Conservation (phyloP, 1,140 invertebrate species). For the Stratiolaelaps scimitus region DNA sequence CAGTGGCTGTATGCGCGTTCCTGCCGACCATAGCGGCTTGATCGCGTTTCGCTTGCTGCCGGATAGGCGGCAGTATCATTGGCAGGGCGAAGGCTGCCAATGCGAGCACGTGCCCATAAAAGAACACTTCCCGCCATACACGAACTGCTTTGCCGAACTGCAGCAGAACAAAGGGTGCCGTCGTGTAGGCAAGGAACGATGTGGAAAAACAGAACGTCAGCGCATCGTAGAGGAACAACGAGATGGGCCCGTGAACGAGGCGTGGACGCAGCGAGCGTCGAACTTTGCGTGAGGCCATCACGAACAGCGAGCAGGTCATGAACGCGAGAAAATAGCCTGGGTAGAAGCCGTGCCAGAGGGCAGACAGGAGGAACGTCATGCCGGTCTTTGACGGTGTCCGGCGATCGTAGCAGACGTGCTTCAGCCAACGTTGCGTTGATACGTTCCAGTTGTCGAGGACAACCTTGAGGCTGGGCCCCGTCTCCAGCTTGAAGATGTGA, state of each 20-base stretch:
- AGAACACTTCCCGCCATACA: constrained; percentile 52
- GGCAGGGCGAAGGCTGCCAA: constrained; percentile 18
- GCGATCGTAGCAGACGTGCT: constrained; percentile 71
- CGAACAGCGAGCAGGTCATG: constrained; percentile 69
- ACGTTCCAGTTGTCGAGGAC: constrained; percentile 81
- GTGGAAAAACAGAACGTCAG: constrained; percentile 57
- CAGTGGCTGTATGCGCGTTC: too few relatives aligned
- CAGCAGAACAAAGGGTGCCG: constrained; percentile 75
- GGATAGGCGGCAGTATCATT: background rate
- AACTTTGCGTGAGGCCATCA: constrained; percentile 62
- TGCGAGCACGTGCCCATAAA: constrained; percentile 32
- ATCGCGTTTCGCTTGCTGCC: too few relatives aligned
- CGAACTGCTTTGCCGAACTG: constrained; percentile 56
- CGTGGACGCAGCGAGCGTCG: constrained; percentile 58
- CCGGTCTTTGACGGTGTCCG: constrained; percentile 41
- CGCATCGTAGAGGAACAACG: constrained; percentile 34
- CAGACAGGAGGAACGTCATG: constrained; percentile 72
- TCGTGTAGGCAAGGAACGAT: constrained; percentile 68
- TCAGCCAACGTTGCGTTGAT: constrained; percentile 76
- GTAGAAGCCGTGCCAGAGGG: constrained; percentile 94
- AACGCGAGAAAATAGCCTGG: constrained; percentile 96
- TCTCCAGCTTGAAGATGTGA: constrained; percentile 71
- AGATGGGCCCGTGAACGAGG: constrained; percentile 52
- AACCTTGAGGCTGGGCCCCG: constrained; percentile 55
- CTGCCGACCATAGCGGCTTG: too few relatives aligned